Evolutionary conservation across 2,113 vertebrate genomes (phyloP), one percentile per base, ranked within the genome.

Genomic region (Pteruthius melanotis): DNA sequence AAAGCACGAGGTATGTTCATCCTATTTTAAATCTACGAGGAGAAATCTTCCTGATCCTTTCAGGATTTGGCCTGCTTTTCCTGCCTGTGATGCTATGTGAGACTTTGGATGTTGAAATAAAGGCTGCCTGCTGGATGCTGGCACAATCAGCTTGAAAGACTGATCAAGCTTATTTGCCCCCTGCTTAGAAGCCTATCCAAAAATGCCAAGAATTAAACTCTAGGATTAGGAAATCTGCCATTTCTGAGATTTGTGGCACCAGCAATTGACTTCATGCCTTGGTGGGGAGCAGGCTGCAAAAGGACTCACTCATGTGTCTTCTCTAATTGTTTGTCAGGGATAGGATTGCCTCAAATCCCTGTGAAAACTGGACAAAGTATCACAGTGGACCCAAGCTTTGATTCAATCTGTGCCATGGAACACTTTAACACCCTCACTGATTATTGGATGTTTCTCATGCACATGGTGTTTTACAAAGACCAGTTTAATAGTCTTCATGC

Each of bases 211-310:
- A 92, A 86, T 90, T 94, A 95, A 96, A 89, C 31, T 54, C 53
- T 37, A 13, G 74, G 83, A 94, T 97, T 95, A 96, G 93, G 72
- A 95, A 85, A 39, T 56, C 59, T 90, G 83, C 72, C 77, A 87
- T 92, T 74, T 84, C 78, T 70, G 91, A 78, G 87, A 94, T 94
- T 60, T 90, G 66, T 83, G 45, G 59, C 65, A 44, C 68, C 70
- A 77, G 50, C 39, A 88, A 61, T 60, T 82, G 80, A 87, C 53
- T 89, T 87, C 82, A 49, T 80, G 85, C 59, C 65, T 85, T 74
- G 59, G 42, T 8, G 2, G 50, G 24, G 49, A 91, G 61, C 39
- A 80, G 53, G 15, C 27, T 93, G 64, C 54, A 35, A 37, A 42
- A 68, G 33, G 80, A 85, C 87, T 90, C 86, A 56, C 76, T 63